phyloP scores from a whole-genome alignment of 2,113 vertebrate genomes.

The Phasianus colchicus region DNA sequence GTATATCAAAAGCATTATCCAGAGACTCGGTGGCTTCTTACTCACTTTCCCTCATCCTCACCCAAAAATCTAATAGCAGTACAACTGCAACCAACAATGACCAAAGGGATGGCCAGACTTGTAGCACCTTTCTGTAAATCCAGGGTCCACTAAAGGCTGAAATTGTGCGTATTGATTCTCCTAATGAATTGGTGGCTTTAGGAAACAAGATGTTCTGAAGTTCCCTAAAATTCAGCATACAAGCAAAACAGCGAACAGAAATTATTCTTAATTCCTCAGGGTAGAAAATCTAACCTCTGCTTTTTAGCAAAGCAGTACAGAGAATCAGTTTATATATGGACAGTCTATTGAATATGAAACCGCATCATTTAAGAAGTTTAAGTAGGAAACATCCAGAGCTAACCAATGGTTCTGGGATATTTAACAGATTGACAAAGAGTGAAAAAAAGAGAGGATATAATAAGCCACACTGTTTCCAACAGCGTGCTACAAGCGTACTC shows the following conservation, averaged over 20 bases:
- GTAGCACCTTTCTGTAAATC: constrained; percentile 15
- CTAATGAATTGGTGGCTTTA: background rate
- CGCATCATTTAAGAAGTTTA: background rate
- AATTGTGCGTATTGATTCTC: background rate
- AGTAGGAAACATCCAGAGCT: background rate
- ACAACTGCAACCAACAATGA: constrained; percentile 41
- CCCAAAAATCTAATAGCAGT: background rate
- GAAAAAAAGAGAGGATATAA: background rate
- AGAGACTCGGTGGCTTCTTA: background rate
- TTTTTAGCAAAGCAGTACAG: background rate
- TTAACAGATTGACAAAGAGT: background rate
- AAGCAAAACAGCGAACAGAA: background rate
- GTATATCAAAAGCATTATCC: background rate
- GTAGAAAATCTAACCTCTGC: background rate
- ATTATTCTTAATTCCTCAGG: background rate
- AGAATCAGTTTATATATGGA: background rate
- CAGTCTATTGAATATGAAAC: background rate
- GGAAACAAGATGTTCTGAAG: background rate
- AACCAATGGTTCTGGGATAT: background rate
- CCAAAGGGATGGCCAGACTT: background rate
- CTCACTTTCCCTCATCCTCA: constrained; percentile 6
- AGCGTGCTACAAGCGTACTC: background rate
- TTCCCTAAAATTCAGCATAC: background rate
- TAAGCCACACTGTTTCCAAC: background rate
- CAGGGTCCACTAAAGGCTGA: background rate